Evolutionary conservation across 2,888 invertebrate genomes (phyloP), one percentile per base, ranked within the genome.

Genomic region (Melieria omissa): DNA sequence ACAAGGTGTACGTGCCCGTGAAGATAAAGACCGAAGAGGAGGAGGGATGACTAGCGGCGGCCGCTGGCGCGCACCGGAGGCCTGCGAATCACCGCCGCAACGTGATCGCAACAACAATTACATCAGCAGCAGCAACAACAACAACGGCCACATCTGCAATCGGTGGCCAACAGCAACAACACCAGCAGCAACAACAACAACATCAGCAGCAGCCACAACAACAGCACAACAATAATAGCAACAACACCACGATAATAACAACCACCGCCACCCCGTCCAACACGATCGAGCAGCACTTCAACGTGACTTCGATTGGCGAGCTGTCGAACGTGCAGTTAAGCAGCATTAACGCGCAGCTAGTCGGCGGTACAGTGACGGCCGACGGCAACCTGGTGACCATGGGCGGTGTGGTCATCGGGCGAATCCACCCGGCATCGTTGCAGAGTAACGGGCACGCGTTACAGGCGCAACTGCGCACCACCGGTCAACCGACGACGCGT

Each of bases 21-120:
- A 87, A 86, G 78, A 87, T 86, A 75, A 86, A 86, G 82, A 84
- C 86, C 70, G 86, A 86, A 78, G 86, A 87, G 72, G 86, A 86
- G 75, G 86, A 86, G 72, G 86, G 86, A 79, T 86, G 86, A 86
- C 85, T 85, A 84, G 85, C 82, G 86, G 85, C 86, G 83, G 82
- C 85, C 82, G 83, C 84, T 80, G 81, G 77, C n/a, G 72, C 76
- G n/a, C 84, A 84, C 74, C 84, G 81, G 64, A 58, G 60, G 54
- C 65, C 71, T 46, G 64, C 41, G 55, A 57, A 71, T 71, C 81
- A 78, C 14, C 82, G 80, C 45, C 82, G 54, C 78, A 82, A 71
- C 61, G 65, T 71, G 46, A 41, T 75, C 8, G 75, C 73, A 73
- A 69, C 80, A 78, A 45, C 82, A 77, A 52, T 77, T 76, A 68